These are phyloP conservation scores for Grallaria varia DNA, from an alignment of 2,113 vertebrate species.

Conservation along the genomic window DNA sequence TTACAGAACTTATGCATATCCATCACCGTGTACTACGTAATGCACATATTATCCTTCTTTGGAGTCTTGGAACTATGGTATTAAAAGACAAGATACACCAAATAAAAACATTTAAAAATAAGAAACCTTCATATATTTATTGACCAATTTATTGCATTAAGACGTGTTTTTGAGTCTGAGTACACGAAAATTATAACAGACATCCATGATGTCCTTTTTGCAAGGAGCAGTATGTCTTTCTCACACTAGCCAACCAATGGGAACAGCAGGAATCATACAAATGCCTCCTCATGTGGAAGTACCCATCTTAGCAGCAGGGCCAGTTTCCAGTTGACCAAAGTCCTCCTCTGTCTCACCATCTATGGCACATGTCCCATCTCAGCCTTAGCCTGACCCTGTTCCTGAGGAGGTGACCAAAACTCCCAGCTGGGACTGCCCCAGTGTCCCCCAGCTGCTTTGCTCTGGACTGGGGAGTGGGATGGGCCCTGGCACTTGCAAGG, in stretches of 20 bases:
- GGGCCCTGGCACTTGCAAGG: not conserved
- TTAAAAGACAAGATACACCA: rapidly evolving
- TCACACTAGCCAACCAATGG: not conserved
- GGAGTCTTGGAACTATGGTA: not conserved
- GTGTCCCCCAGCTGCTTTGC: no score
- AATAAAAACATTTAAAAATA: not conserved
- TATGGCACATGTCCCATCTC: rapidly evolving
- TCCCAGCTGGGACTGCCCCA: rapidly evolving
- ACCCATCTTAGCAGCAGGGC: rapidly evolving
- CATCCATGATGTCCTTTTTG: not conserved
- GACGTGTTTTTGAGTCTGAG: not conserved
- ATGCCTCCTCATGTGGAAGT: rapidly evolving
- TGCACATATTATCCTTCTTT: not conserved
- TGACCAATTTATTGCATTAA: not conserved
- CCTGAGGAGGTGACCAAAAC: not conserved
- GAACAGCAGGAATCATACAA: not conserved
- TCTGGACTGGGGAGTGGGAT: not conserved
- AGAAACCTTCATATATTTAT: not conserved
- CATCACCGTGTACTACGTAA: not conserved
- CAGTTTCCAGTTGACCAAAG: not conserved
- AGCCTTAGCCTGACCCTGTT: rapidly evolving
- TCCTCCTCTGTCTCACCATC: not conserved
- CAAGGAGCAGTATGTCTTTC: not conserved
- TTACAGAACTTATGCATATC: not conserved
- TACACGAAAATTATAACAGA: not conserved